Evolutionary conservation across 2,797 vertebrate species (phyloP).

Genomic region (Anisognathus igniventris): DNA sequence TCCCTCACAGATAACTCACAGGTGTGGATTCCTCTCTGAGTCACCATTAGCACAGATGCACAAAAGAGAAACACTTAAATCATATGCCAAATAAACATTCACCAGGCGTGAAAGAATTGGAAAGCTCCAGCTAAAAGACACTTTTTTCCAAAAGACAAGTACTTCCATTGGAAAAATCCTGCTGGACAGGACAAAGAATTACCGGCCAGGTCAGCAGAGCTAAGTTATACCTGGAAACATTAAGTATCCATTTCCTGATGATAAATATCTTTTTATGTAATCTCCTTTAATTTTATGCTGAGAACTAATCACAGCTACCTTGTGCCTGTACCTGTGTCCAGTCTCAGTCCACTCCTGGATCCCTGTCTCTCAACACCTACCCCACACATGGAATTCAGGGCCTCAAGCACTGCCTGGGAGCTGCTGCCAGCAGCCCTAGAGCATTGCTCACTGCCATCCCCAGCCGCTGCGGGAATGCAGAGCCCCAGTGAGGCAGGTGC

Average conservation of each 20-base stretch:
- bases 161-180: neutral
- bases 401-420: neutral
- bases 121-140: neutral
- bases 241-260: neutral
- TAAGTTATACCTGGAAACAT: neutral
- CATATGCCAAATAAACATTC: neutral
- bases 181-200: neutral
- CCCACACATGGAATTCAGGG: neutral
- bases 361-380: neutral
- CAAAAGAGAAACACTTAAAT: neutral
- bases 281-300: neutral
- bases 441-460: fast-evolving
- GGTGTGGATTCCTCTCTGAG: neutral
- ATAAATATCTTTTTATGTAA: neutral
- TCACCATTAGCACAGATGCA: neutral
- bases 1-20: constrained; percentile 20
- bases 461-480: fast-evolving
- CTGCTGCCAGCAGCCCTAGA: neutral
- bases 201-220: neutral
- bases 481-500: fast-evolving
- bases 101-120: neutral
- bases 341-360: neutral
- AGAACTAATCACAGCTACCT: neutral
- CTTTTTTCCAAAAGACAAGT: neutral
- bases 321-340: neutral